These are phyloP conservation scores for Dromaius novaehollandiae DNA, from an alignment of 2,113 vertebrate species.

Conservation along the genomic window DNA sequence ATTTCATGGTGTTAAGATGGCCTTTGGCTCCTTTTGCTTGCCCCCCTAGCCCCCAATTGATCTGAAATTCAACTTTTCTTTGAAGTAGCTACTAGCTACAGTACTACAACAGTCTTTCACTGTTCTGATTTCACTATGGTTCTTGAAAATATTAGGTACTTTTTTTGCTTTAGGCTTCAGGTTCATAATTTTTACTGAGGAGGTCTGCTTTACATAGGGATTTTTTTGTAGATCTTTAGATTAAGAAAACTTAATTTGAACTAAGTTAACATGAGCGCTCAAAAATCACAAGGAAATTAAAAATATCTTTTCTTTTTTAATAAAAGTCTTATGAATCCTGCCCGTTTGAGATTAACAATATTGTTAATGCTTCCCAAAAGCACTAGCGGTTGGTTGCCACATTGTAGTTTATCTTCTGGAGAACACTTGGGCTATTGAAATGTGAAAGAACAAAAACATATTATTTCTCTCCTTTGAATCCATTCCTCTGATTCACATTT, in stretches of 20 bases:
- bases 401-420: neutral
- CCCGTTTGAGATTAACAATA: neutral
- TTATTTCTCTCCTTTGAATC: neutral
- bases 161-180: neutral
- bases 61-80: neutral
- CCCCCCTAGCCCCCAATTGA: too few species aligned
- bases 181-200: neutral
- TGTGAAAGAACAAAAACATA: neutral
- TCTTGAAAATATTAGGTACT: neutral
- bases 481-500: neutral
- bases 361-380: neutral
- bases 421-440: neutral
- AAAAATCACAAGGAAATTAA: neutral
- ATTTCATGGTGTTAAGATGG: neutral
- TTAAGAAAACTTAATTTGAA: neutral
- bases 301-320: neutral
- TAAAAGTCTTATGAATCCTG: neutral
- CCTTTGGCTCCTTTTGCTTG: neutral
- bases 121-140: neutral
- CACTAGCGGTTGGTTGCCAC: neutral
- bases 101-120: neutral
- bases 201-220: neutral
- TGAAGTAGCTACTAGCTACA: neutral
- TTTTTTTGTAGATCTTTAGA: neutral
- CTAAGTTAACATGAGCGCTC: neutral